Conservation (phyloP, 2,888 invertebrate genomes). For the Anodontia alba region DNA sequence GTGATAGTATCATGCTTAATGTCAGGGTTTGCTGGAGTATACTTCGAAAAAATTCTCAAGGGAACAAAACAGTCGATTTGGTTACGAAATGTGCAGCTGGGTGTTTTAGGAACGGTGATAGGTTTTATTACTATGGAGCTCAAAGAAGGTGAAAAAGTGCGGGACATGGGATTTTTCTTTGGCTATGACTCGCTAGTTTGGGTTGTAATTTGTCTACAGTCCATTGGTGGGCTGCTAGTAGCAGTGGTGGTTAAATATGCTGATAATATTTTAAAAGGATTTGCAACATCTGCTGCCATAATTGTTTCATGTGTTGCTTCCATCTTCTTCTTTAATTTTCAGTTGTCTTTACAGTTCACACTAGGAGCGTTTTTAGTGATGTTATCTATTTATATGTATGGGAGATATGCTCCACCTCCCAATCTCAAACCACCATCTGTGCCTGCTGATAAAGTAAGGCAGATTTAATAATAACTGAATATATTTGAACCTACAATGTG, state of each 20-base stretch:
- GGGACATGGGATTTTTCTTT: conserved; percentile 89
- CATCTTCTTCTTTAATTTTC: conserved; percentile 95
- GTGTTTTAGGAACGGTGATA: conserved; percentile 95
- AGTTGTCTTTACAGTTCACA: conserved; percentile 93
- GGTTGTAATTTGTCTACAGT: conserved; percentile 93
- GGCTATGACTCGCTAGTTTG: conserved; percentile 88
- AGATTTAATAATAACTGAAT: conserved; percentile 4
- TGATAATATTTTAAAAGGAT: conserved; percentile 98
- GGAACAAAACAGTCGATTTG: conserved; percentile 91
- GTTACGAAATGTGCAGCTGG: conserved; percentile 99
- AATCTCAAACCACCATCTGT: conserved; percentile 23
- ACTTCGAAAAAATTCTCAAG: conserved; percentile 99
- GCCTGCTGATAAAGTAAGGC: conserved; percentile 48
- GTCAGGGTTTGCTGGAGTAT: conserved; percentile 99
- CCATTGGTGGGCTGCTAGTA: conserved; percentile 97
- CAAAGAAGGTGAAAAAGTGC: conserved; percentile 78
- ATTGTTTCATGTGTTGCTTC: conserved; percentile 97
- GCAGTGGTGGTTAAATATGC: conserved; percentile 99
- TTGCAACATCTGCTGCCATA: conserved; percentile 97
- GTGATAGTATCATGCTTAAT: conserved; percentile 89
- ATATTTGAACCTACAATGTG: too few species aligned
- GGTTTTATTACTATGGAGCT: conserved; percentile 91
- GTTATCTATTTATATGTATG: conserved; percentile 96
- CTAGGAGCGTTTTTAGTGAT: conserved; percentile 95
- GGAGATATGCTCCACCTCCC: conserved; percentile 68